These are phyloP conservation scores for Lasiommata megera DNA, from an alignment of 2,888 invertebrate genomes.

Conservation along the genomic window DNA sequence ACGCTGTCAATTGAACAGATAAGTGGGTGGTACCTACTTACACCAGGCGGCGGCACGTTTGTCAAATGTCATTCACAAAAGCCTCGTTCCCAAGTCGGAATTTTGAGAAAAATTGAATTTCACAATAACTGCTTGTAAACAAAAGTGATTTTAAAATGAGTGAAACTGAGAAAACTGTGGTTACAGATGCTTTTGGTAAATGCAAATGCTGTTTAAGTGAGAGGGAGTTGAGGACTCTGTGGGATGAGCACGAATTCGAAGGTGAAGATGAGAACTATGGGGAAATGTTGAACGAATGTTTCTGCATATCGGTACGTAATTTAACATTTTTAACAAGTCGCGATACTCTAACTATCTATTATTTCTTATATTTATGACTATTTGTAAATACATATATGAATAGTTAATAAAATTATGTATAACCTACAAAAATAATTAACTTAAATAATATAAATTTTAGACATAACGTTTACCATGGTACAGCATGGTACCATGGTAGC, in stretches of 20 bases:
- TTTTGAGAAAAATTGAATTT: neutral
- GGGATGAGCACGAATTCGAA: conserved; percentile 43
- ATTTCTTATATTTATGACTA: no score
- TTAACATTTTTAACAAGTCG: no score
- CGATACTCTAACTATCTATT: no score
- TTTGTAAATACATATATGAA: no score
- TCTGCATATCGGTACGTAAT: conserved; percentile 50
- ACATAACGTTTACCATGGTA: no score
- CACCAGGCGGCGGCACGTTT: no score
- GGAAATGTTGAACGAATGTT: conserved; percentile 58
- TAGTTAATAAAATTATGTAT: no score
- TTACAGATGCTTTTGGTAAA: conserved; percentile 19
- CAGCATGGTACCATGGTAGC: no score
- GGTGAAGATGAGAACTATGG: conserved; percentile 51
- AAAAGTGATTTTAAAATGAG: conserved; percentile 15
- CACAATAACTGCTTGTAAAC: neutral
- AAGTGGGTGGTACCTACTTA: no score
- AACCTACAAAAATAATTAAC: no score
- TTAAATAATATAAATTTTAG: no score
- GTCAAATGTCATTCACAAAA: neutral
- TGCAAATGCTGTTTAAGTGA: conserved; percentile 59
- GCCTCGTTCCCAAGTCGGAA: neutral
- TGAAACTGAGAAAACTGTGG: neutral
- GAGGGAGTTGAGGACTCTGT: conserved; percentile 53
- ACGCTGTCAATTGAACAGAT: no score